phyloP scores from a whole-genome alignment of 2,797 vertebrate species.

The Sciurus carolinensis region DNA sequence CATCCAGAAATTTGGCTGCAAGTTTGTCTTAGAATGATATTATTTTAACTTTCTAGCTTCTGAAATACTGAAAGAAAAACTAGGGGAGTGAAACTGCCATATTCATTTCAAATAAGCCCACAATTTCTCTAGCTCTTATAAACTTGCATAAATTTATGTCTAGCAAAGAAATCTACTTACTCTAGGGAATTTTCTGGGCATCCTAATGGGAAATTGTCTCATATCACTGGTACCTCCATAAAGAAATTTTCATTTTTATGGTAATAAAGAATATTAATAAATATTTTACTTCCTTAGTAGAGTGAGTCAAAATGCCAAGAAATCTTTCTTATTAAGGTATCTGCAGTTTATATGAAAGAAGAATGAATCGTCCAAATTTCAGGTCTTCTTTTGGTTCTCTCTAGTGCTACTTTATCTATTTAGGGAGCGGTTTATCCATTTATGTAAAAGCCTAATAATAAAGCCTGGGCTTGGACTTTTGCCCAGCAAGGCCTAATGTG shows the following conservation, averaged over 20 bases:
- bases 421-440: slow-evolving; percentile 1
- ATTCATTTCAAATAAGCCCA: slow-evolving; percentile 22
- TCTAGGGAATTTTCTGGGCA: slow-evolving; percentile 54
- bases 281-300: slow-evolving; percentile 45
- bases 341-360: not conserved
- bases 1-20: slow-evolving; percentile 35
- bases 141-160: slow-evolving; percentile 40
- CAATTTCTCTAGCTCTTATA: not conserved
- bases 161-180: slow-evolving; percentile 44
- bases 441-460: slow-evolving; percentile 63
- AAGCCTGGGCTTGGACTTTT: slow-evolving; percentile 36
- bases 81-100: not conserved
- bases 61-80: slow-evolving; percentile 18
- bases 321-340: not conserved
- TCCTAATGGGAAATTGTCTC: slow-evolving; percentile 52
- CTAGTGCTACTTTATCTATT: slow-evolving; percentile 37
- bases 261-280: slow-evolving; percentile 50
- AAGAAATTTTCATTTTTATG: slow-evolving; percentile 62
- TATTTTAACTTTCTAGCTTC: slow-evolving; percentile 56
- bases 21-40: not conserved
- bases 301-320: slow-evolving; percentile 3
- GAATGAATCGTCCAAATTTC: slow-evolving; percentile 46
- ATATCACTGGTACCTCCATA: slow-evolving; percentile 14
- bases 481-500: slow-evolving; percentile 29
- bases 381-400: not conserved